Evolutionary conservation across 1,140 invertebrate genomes (phyloP), one percentile per base, ranked within the genome.

Genomic region (Helicoverpa zea): DNA sequence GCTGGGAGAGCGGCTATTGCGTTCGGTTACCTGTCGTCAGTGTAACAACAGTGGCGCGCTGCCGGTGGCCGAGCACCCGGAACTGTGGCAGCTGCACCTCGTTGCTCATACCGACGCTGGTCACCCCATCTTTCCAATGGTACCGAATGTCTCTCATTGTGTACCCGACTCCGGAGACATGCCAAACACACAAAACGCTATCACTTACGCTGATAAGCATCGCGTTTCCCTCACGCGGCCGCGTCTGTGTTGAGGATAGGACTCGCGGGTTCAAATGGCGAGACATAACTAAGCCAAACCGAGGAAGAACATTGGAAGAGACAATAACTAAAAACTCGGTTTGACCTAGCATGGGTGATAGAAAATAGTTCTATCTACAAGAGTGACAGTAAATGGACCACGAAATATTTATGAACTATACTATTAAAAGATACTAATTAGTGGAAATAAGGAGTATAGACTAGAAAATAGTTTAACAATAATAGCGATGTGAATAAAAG

Each of bases 81-180:
- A 99, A 99, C 96, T 99, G 98, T 89, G 98, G 98, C 90, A 99
- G 96, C 96, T 98, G 97, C 95, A 98, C 98, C 95, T 98, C 97
- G 95, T 97, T 97, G 96, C 97, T 97, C 96, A 98, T 98, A 95
- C 97, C 97, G 95, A 98, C 98, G 95, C 98, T 98, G 94, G 97
- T 96, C 95, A 96, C 96, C 94, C 98, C 97, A 95, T 97, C 97
- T 96, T 97, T 97, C 98, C 98, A 99, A 96, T 97, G 98, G 97
- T 99, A 99, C 95, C 97, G 97, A 96, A 99, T 99, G 97, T 99
- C 98, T 96, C 97, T 97, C 97, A 98, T 99, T 96, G 98, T 98
- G 97, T 99, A 99, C 96, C 98, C 98, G 97, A 99, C 98, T 98
- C 94, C 94, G 95, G 94, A 95, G 94, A 94, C 94, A 95, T 95